Conservation (phyloP, 64 coral and sea anemone genomes). For the Porites lutea region DNA sequence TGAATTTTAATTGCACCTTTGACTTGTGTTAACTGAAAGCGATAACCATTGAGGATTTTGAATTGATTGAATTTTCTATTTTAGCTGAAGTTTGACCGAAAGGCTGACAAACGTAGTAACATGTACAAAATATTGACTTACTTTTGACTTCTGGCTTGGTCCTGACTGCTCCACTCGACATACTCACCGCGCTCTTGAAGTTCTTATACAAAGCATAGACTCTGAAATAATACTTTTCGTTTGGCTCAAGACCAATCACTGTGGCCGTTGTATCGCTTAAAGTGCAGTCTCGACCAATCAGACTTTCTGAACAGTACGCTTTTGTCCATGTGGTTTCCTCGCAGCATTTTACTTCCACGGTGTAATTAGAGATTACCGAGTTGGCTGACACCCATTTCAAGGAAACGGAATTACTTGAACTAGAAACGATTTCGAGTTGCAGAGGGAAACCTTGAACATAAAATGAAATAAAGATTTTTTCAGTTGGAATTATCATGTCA, state of each 20-base stretch:
- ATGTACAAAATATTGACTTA: background rate
- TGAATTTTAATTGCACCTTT: too few relatives aligned
- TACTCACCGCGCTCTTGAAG: background rate
- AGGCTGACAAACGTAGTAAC: background rate
- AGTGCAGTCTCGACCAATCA: conserved; percentile 5
- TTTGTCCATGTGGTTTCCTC: background rate
- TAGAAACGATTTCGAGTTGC: background rate
- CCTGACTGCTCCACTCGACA: background rate
- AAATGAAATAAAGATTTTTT: too few relatives aligned
- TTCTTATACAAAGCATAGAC: background rate
- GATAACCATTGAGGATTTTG: too few relatives aligned
- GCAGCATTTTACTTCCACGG: conserved; percentile 30
- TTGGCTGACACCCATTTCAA: background rate
- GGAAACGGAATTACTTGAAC: background rate
- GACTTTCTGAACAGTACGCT: conserved; percentile 3
- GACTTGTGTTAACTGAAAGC: too few relatives aligned
- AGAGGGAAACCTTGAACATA: background rate
- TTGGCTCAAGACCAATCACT: conserved; percentile 10
- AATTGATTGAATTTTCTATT: too few relatives aligned
- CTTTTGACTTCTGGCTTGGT: background rate
- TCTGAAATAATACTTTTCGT: conserved; percentile 5
- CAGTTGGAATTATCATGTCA: too few relatives aligned
- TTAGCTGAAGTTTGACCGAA: too few relatives aligned
- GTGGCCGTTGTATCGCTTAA: conserved; percentile 13
- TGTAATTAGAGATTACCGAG: background rate